Base-by-base conservation (phyloP, 2,797 vertebrate species). In the Enteromius unitaeniatus region DNA sequence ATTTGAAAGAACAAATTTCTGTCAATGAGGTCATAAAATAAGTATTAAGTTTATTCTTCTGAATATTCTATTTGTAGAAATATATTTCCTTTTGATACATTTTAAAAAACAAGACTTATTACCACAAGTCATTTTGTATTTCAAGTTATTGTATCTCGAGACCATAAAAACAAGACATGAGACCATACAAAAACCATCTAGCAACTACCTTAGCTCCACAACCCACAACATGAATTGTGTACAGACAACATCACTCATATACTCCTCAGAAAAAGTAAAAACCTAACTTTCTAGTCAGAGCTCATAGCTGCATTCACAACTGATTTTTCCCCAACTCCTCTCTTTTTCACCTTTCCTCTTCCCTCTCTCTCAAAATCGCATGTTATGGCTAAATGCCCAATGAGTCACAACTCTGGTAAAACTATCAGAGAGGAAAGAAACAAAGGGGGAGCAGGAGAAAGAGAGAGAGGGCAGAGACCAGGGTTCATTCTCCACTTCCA, bases 321-420 rank as follows among this genome's bases (percentile, higher is more conserved):
- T 3, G 28, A 65, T 75, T 51, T 70, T 28, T 53, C 70, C 80
- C 37, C n/a, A 92, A 87, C 87, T 89, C 81, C 86, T 87, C 84
- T 87, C 82, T 53, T 62, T 79, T 88, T 87, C 87, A 90, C 91
- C 89, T 90, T 73, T 67, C 47, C 79, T 76, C 89, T 89, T 73
- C 49, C 31, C 79, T 87, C 91, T 93, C 93, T 91, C 92, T 93
- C 78, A 78, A 81, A 95, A 95, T 93, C 93, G 94, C 93, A 94
- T 92, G 91, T 93, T 90, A 90, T 94, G 94, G 93, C 93, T 89
- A 45, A 21, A 86, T 93, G 93, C 93, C 93, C 93, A 93, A 92
- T 94, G 94, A 94, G 93, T 95, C 94, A 95, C 92, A 94, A 93
- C 93, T 95, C 93, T 95, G 95, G 90, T 94, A 95, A 95, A 95